Conservation (phyloP, 2,888 invertebrate species). For the Leucozona laternaria region DNA sequence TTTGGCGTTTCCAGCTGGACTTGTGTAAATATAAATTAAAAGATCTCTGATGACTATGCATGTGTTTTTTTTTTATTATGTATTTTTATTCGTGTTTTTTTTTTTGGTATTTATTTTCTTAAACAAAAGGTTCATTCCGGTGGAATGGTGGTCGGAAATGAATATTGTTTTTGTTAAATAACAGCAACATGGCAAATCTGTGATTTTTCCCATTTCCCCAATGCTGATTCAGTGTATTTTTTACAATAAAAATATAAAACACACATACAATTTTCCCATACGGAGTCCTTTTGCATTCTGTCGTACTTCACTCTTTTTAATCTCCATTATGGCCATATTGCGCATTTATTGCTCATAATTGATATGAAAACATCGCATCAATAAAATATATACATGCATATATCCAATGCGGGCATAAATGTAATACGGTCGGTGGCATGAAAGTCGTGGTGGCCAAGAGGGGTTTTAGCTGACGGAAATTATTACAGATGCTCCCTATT, state of each 20-base stretch:
- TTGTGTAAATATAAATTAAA: slow-evolving; percentile 30
- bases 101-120: neutral
- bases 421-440: neutral
- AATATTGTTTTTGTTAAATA: neutral
- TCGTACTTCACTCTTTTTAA: neutral
- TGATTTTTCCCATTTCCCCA: neutral
- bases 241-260: slow-evolving; percentile 2
- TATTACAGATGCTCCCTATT: slow-evolving; percentile 11
- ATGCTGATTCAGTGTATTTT: neutral
- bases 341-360: slow-evolving; percentile 44
- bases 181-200: neutral
- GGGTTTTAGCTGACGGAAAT: slow-evolving; percentile 1
- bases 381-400: slow-evolving; percentile 1
- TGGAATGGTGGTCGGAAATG: neutral
- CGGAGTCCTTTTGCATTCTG: neutral
- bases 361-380: slow-evolving; percentile 40
- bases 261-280: neutral
- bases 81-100: slow-evolving; percentile 3
- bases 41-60: neutral
- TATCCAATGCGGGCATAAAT: slow-evolving; percentile 4
- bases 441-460: neutral
- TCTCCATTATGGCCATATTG: slow-evolving; percentile 47
- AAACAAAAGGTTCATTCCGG: neutral
- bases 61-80: neutral
- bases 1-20: neutral